phyloP scores from a whole-genome alignment of 2,797 vertebrate species.

The Otolemur crassicaudatus region DNA sequence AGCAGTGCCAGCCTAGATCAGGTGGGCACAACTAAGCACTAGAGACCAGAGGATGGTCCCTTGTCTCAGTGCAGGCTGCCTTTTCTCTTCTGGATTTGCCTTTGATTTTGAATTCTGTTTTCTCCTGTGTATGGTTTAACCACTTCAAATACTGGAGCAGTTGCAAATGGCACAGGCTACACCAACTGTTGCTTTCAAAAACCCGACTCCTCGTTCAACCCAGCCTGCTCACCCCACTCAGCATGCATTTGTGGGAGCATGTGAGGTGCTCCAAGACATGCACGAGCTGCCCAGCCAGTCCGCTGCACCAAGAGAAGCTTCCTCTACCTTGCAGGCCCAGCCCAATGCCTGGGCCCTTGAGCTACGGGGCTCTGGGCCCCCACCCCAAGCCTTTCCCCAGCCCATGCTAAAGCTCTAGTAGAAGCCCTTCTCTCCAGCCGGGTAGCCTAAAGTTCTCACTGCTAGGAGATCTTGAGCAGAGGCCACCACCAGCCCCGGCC shows the following conservation, averaged over 20 bases:
- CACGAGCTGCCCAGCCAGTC: constrained; percentile 83
- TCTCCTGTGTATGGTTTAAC: background rate
- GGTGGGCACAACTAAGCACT: constrained; percentile 34
- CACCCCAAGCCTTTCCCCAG: background rate
- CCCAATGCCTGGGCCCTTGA: background rate
- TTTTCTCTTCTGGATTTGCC: constrained; percentile 66
- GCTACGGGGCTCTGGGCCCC: background rate
- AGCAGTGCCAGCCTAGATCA: constrained; percentile 53
- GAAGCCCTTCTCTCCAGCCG: constrained; percentile 79
- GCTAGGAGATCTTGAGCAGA: constrained; percentile 85
- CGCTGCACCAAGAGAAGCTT: background rate
- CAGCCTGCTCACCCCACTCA: constrained; percentile 54
- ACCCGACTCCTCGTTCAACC: constrained; percentile 89
- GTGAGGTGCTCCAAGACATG: constrained; percentile 82
- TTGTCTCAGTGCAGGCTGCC: background rate
- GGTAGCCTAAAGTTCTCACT: constrained; percentile 54
- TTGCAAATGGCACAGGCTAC: constrained; percentile 76
- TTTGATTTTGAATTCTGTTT: constrained; percentile 58
- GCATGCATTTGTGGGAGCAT: constrained; percentile 80
- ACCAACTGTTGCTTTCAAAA: constrained; percentile 90
- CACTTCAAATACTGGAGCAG: constrained; percentile 75
- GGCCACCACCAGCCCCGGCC: constrained; percentile 54
- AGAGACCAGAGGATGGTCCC: constrained; percentile 65
- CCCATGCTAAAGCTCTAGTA: constrained; percentile 82
- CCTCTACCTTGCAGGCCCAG: background rate